Base-by-base conservation (phyloP, 2,113 vertebrate genomes). In the Microtus montanus region DNA sequence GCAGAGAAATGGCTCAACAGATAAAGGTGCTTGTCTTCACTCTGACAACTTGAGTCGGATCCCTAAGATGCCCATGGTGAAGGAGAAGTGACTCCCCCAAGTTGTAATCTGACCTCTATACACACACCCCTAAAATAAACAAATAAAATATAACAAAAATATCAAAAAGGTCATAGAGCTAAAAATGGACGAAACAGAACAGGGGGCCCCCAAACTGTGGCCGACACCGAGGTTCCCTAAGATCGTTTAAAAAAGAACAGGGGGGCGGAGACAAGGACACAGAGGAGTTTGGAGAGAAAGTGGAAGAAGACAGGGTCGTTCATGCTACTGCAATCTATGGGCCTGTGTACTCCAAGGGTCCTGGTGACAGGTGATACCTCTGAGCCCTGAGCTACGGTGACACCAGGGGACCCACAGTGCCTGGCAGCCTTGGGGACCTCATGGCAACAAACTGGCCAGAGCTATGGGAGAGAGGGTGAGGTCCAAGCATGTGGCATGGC, bases 321-420 rank as follows among this genome's bases (percentile, higher is more conserved):
- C 0, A 2, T 17, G 7, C 2, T 26, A 8, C 11, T 73, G 33
- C 2, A 1, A 0, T 9, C 3, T 4, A 22, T 68, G 74, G 70
- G 2, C 47, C 63, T 8, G 0, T 0, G 17, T 58, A 24, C 11
- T 35, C 20, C 3, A 4, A 91, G 28, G 17, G 90, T 6, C 12
- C 63, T 2, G 0, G 44, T 10, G 5, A 74, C 0, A 0, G 0
- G 44, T 10, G 7, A 74, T 0, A 0, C 22, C 1, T 1, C 10
- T 7, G 13, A 41, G 41, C 58, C 78, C 13, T 2, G 78, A 14
- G 68, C 4, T 38, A 38, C 5, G 47, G 68, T 41, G 35, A 73
- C 68, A 71, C 49, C 86, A 87, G 68, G 85, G 1, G n/a, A 38
- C n/a, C n/a, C 35, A 87, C 66, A 73, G 7, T 38, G 24, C 6